A percentile compares a stretch with the other conserved stretches of the same genome.
These are phyloP conservation scores for Trachymyrmex septentrionalis DNA, from an alignment of 1,140 invertebrate species.

Conservation along the genomic window DNA sequence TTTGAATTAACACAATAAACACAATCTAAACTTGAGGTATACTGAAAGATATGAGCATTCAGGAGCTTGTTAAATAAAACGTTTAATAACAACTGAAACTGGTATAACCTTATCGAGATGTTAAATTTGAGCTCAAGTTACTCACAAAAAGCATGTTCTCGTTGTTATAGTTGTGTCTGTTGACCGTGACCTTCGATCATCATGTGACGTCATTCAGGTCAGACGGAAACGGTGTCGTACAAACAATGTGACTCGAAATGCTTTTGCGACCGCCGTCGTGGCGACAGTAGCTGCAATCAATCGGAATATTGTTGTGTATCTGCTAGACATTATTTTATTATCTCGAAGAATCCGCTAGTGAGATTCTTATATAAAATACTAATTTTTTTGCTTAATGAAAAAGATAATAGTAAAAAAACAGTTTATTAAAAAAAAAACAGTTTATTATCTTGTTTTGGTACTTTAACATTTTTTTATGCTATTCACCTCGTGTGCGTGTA, in stretches of 20 bases:
- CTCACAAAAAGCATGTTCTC: not conserved
- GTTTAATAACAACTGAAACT: not conserved
- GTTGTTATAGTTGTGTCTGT: not conserved
- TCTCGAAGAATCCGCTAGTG: not conserved
- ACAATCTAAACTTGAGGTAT: not conserved
- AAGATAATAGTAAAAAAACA: not conserved
- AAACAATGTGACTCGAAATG: slow-evolving; percentile 31
- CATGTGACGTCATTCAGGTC: slow-evolving; percentile 50
- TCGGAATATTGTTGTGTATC: not conserved
- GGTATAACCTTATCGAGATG: not conserved
- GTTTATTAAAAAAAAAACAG: not conserved
- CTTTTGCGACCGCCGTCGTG: slow-evolving; percentile 5
- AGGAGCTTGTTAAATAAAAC: not conserved
- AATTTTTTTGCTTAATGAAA: not conserved
- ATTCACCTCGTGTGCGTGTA: not conserved
- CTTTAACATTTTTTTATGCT: not conserved
- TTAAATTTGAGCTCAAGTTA: not conserved
- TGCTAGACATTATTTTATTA: not conserved
- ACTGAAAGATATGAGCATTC: not conserved
- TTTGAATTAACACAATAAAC: not conserved
- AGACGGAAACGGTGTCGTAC: slow-evolving; percentile 48
- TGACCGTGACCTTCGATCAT: slow-evolving; percentile 63
- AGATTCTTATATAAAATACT: not conserved
- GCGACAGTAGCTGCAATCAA: slow-evolving; percentile 17
- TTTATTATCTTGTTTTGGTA: slow-evolving; percentile 2